A percentile compares a stretch with the other conserved stretches of the same genome.
Evolutionary conservation across 2,888 invertebrate genomes (phyloP).

Genomic region (Cephus spinipes): DNA sequence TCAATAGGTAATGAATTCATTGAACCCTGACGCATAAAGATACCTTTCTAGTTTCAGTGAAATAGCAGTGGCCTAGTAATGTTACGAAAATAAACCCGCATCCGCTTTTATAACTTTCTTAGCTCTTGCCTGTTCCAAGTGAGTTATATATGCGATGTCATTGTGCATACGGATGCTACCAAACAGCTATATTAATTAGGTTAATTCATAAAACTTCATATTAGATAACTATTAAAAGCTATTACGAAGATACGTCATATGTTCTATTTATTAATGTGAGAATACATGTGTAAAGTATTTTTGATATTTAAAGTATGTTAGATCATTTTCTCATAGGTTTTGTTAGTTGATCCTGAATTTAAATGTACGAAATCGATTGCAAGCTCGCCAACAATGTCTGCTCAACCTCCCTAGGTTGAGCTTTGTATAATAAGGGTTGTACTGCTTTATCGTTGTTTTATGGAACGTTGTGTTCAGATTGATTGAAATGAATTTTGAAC

Average conservation of each 20-base stretch:
- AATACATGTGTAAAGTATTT: not conserved
- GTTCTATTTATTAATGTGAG: not conserved
- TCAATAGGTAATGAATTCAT: not conserved
- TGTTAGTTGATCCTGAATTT: not conserved
- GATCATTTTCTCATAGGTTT: not conserved
- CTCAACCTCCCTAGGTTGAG: not conserved
- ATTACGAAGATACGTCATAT: not conserved
- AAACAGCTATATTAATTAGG: not conserved
- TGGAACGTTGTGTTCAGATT: not conserved
- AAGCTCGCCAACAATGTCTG: not conserved
- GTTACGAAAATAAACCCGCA: conserved; percentile 6
- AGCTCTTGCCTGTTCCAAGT: not conserved
- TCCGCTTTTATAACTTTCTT: not conserved
- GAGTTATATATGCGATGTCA: not conserved
- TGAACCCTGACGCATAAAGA: not conserved
- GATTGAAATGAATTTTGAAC: not conserved
- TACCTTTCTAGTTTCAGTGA: conserved; percentile 3
- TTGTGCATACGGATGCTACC: not conserved
- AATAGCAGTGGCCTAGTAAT: conserved; percentile 5
- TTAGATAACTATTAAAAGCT: not conserved
- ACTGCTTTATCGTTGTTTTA: not conserved
- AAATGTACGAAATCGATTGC: not conserved
- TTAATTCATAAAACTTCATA: not conserved
- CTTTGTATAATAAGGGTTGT: not conserved
- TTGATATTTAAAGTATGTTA: not conserved